Percentiles rank a stretch among this genome's conserved stretches.
Conservation (phyloP, 2,797 vertebrate genomes). For the Spatula versicolor region DNA sequence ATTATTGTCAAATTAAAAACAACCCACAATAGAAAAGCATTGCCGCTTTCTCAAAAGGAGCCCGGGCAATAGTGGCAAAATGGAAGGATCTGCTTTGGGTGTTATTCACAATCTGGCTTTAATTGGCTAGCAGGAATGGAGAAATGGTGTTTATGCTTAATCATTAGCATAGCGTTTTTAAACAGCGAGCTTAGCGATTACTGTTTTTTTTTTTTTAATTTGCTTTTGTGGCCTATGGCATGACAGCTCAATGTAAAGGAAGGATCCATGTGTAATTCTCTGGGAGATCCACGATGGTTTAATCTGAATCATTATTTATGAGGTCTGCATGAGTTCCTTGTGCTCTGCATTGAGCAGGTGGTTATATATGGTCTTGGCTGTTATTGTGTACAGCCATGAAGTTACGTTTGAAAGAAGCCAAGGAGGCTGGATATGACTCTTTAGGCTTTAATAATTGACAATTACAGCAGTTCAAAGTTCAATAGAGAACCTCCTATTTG, state of each 20-base stretch:
- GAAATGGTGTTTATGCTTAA: neutral
- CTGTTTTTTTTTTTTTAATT: neutral
- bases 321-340: neutral
- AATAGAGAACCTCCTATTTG: neutral
- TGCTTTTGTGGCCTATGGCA: neutral
- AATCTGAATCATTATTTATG: neutral
- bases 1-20: neutral
- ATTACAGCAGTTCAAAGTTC: neutral
- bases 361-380: neutral
- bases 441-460: neutral
- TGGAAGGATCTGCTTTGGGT: neutral
- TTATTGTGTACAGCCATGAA: neutral
- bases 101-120: neutral
- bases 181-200: neutral
- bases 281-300: neutral
- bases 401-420: neutral
- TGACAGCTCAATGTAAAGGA: neutral
- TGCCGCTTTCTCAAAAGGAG: neutral
- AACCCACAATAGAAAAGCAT: neutral
- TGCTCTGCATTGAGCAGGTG: fast-evolving
- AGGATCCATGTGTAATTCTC: neutral
- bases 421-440: neutral
- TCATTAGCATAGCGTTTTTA: neutral
- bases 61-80: neutral
- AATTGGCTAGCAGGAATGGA: neutral